Percentiles rank a stretch among this genome's conserved stretches.
Conservation (phyloP, 2,797 vertebrate species). For the Squalus acanthias region DNA sequence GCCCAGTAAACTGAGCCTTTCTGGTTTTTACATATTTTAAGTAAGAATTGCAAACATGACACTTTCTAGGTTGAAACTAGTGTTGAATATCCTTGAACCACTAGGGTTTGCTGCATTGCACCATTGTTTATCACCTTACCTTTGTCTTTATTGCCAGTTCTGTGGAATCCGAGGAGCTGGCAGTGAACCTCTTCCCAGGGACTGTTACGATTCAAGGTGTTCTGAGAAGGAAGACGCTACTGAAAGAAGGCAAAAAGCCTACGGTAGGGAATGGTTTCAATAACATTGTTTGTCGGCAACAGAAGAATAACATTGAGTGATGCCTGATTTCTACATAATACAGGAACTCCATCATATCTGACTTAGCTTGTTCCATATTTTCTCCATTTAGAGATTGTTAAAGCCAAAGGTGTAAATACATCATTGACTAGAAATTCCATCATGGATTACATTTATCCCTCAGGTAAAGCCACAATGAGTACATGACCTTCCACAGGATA, state of each 20-base stretch:
- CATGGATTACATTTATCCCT: not conserved
- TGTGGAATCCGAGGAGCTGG: slow-evolving; percentile 89
- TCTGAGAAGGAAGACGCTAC: slow-evolving; percentile 85
- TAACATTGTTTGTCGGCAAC: not conserved
- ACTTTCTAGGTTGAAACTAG: not conserved
- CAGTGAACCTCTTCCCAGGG: slow-evolving; percentile 90
- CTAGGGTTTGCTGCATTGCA: not conserved
- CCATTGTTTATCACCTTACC: not conserved
- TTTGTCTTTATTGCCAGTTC: slow-evolving; percentile 62
- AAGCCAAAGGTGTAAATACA: slow-evolving; percentile 1
- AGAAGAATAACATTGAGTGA: not conserved
- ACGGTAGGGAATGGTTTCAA: slow-evolving; percentile 67
- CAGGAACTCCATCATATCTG: not conserved
- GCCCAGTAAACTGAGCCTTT: not conserved
- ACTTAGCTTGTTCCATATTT: not conserved
- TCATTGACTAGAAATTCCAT: not conserved
- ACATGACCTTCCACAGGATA: not conserved
- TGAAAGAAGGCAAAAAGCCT: slow-evolving; percentile 98
- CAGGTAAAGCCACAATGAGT: not conserved
- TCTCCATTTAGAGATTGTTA: not conserved
- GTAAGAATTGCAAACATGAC: not conserved
- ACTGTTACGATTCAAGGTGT: slow-evolving; percentile 92
- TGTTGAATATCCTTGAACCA: not conserved
- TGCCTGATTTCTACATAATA: not conserved
- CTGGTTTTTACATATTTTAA: not conserved